Evolutionary conservation across 2,888 invertebrate genomes (phyloP).

Genomic region (Coecobrya sp.): DNA sequence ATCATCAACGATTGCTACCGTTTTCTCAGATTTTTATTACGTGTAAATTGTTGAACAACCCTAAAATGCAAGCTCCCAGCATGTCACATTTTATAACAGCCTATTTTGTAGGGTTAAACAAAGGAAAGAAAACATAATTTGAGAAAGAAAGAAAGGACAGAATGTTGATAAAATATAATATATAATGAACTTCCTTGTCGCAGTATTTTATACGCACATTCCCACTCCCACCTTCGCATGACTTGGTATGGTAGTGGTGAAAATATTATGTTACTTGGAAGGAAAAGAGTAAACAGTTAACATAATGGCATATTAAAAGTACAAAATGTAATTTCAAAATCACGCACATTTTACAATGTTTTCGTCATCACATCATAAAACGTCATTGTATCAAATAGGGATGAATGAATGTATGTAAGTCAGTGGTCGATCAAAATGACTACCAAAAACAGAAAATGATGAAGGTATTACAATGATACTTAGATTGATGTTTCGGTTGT

Average conservation of each 20-base stretch:
- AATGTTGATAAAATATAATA: no score
- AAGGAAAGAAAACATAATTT: background rate
- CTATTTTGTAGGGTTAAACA: background rate
- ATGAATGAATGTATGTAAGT: no score
- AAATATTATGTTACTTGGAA: background rate
- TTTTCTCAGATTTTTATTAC: slow-evolving; percentile 29
- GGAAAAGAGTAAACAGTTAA: background rate
- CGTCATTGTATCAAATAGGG: no score
- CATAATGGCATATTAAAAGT: background rate
- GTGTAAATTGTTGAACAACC: slow-evolving; percentile 29
- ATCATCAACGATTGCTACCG: slow-evolving; percentile 27
- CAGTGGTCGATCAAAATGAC: no score
- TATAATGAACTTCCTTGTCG: slow-evolving; percentile 8
- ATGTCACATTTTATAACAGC: background rate
- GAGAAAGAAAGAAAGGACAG: background rate
- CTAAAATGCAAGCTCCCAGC: background rate
- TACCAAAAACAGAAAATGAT: no score
- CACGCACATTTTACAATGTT: no score
- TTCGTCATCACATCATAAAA: no score
- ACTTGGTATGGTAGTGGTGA: background rate
- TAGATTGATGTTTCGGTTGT: no score
- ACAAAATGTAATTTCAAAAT: no score
- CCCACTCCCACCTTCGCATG: background rate
- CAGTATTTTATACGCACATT: slow-evolving; percentile 10
- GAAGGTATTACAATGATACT: no score